These are phyloP conservation scores for Saxidomus purpurata DNA, from an alignment of 1,140 invertebrate genomes.

Conservation along the genomic window DNA sequence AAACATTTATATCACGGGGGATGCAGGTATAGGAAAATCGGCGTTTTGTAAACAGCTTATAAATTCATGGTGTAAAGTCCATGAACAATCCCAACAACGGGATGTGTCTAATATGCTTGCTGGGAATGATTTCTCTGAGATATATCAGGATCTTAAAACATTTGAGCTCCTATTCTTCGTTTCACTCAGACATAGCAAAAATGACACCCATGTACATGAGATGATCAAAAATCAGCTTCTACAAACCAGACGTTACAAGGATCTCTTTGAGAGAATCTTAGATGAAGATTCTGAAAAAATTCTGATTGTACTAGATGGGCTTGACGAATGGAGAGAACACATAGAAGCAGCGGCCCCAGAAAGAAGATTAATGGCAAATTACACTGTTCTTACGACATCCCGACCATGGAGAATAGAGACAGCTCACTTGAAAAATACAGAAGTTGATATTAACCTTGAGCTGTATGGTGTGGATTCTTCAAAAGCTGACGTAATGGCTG, in stretches of 20 bases:
- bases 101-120: neutral
- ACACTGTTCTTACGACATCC: neutral
- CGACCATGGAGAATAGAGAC: neutral
- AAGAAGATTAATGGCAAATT: neutral
- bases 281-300: neutral
- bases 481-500: neutral
- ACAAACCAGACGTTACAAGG: neutral
- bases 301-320: constrained; percentile 3
- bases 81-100: neutral
- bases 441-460: constrained; percentile 7
- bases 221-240: constrained; percentile 1
- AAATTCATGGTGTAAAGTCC: neutral
- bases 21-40: constrained; percentile 36
- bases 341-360: neutral
- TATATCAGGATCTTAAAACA: neutral
- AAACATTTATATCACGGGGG: constrained; percentile 3
- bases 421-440: neutral
- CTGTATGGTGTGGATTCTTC: neutral
- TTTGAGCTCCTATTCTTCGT: constrained; percentile 15
- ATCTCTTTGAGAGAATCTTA: neutral
- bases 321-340: neutral
- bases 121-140: neutral
- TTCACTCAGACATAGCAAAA: neutral
- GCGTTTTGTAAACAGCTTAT: constrained; percentile 15
- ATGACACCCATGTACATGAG: neutral